These are phyloP conservation scores for Penelope pileata DNA, from an alignment of 2,113 vertebrate genomes.

Conservation along the genomic window DNA sequence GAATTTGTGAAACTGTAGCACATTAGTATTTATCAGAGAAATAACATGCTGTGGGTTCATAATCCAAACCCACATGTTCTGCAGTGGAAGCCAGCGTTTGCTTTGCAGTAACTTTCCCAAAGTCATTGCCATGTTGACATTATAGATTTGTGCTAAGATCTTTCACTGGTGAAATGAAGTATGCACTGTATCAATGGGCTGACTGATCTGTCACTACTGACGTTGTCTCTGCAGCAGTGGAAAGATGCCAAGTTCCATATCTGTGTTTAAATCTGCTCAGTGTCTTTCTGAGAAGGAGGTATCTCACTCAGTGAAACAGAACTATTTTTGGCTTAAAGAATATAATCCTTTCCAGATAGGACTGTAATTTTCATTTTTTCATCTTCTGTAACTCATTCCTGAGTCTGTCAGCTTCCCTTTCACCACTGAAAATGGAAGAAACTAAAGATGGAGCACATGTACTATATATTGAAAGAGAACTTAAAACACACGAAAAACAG, in stretches of 20 bases:
- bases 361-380: slow-evolving; percentile 11
- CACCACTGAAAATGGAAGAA: background rate
- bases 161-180: slow-evolving; percentile 36
- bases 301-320: slow-evolving; percentile 32
- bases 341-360: background rate
- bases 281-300: slow-evolving; percentile 12
- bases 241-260: slow-evolving; percentile 6
- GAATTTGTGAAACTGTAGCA: background rate
- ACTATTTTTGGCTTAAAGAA: slow-evolving; percentile 37
- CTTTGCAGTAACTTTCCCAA: background rate
- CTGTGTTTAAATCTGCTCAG: slow-evolving; percentile 22
- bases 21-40: background rate
- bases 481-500: background rate
- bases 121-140: background rate
- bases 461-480: background rate
- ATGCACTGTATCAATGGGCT: background rate
- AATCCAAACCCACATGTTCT: background rate
- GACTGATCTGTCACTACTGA: slow-evolving; percentile 31
- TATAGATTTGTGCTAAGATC: background rate
- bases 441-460: background rate
- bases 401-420: slow-evolving; percentile 27
- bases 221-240: slow-evolving; percentile 36
- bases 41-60: background rate
- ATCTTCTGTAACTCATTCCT: slow-evolving; percentile 19
- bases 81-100: background rate